Percentiles rank a stretch among this genome's conserved stretches.
These are phyloP conservation scores for Etheostoma spectabile DNA, from an alignment of 2,113 vertebrate species.

Conservation along the genomic window DNA sequence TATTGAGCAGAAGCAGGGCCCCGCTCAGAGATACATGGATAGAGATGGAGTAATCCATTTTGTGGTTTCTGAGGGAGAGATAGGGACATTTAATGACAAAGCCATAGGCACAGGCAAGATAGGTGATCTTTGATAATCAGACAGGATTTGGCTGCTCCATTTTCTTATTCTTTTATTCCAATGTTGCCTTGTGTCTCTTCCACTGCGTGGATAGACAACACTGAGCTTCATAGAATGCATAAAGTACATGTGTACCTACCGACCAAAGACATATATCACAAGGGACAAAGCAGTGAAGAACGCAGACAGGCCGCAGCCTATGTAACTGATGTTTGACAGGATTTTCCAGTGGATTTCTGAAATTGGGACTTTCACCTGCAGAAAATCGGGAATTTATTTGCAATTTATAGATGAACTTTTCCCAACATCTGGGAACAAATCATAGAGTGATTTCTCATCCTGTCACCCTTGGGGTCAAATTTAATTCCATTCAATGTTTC, in stretches of 20 bases:
- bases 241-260: slow-evolving; percentile 51
- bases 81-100: not conserved
- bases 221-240: not conserved
- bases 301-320: slow-evolving; percentile 77
- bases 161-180: not conserved
- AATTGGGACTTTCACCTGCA: slow-evolving; percentile 49
- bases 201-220: not conserved
- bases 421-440: not conserved
- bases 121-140: not conserved
- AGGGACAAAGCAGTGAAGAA: slow-evolving; percentile 72
- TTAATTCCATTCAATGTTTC: no score
- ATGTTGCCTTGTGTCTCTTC: not conserved
- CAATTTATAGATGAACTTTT: not conserved
- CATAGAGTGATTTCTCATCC: not conserved
- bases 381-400: not conserved
- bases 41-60: slow-evolving; percentile 54
- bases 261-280: slow-evolving; percentile 55
- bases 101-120: no score
- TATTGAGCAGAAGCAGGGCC: slow-evolving; percentile 79
- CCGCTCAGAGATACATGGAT: slow-evolving; percentile 80
- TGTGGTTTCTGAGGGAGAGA: slow-evolving; percentile 47
- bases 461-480: not conserved
- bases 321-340: slow-evolving; percentile 76
- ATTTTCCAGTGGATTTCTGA: slow-evolving; percentile 60
- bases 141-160: not conserved